phyloP scores from a whole-genome alignment of 2,797 vertebrate genomes.

The Adrianichthys oophorus region DNA sequence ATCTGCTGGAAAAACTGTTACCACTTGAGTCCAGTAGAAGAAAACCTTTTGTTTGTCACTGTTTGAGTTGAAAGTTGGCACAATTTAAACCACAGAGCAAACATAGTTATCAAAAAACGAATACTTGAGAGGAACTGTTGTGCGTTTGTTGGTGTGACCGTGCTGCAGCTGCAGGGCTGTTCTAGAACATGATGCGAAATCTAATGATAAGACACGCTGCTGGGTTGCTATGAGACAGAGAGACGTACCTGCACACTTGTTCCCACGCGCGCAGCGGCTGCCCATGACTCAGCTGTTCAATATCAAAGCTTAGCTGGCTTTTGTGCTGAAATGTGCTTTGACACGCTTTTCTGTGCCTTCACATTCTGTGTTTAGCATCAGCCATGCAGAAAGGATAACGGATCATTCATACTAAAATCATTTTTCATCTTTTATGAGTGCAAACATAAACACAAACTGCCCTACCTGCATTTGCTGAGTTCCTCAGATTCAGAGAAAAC shows the following conservation, averaged over 20 bases:
- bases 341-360: neutral
- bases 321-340: neutral
- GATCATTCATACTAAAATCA: neutral
- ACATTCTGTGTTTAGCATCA: conserved; percentile 7
- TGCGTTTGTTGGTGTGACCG: conserved; percentile 11
- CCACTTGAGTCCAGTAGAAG: conserved; percentile 4
- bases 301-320: conserved; percentile 7
- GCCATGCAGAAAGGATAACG: neutral
- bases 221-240: conserved; percentile 28
- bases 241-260: conserved; percentile 19
- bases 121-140: neutral
- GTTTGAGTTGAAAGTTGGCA: neutral
- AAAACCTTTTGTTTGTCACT: no score
- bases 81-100: neutral
- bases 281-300: conserved; percentile 26
- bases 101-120: neutral
- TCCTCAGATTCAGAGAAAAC: no score
- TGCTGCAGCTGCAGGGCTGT: conserved; percentile 44
- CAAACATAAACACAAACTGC: no score
- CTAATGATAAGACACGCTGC: conserved; percentile 43
- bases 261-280: conserved; percentile 5
- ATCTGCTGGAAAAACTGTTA: conserved; percentile 11
- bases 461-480: no score
- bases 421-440: neutral
- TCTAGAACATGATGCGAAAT: conserved; percentile 52